Evolutionary conservation across 37 sponge, comb jelly and placozoan genomes (phyloP).

Genomic region (Lycopodina hypogea): DNA sequence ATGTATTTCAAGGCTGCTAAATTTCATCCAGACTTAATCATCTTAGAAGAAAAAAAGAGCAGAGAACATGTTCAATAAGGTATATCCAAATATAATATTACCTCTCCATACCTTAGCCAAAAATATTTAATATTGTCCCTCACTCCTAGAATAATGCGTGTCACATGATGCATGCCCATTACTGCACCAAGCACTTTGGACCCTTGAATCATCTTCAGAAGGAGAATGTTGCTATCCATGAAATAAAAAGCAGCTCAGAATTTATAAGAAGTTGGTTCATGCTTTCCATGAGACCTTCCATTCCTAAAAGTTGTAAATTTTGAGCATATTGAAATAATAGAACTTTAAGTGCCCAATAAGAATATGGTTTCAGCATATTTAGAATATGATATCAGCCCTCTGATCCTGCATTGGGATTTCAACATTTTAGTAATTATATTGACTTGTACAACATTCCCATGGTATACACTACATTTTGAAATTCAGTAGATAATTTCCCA

Average conservation of each 20-base stretch:
- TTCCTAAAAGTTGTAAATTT: too few relatives aligned
- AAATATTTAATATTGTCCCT: constrained; percentile 93
- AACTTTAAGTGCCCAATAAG: constrained; percentile 67
- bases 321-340: too few relatives aligned
- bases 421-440: too few relatives aligned
- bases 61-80: not conserved
- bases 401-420: too few relatives aligned
- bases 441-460: too few relatives aligned
- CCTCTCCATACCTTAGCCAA: constrained; percentile 77
- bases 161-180: constrained; percentile 30
- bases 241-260: constrained; percentile 83
- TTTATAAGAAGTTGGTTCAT: constrained; percentile 86
- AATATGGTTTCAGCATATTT: not conserved
- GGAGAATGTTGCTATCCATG: constrained; percentile 77
- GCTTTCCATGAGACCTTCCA: constrained; percentile 84
- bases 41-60: constrained; percentile 23
- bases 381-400: too few relatives aligned
- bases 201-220: constrained; percentile 72
- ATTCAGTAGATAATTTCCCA: too few relatives aligned
- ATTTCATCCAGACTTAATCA: constrained; percentile 78
- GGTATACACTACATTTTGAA: too few relatives aligned
- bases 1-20: constrained; percentile 75
- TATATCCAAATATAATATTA: not conserved
- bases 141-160: constrained; percentile 69
- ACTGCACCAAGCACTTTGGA: constrained; percentile 50